Evolutionary conservation across 2,888 invertebrate species (phyloP).

Genomic region (Parapristionchus giblindavisi): DNA sequence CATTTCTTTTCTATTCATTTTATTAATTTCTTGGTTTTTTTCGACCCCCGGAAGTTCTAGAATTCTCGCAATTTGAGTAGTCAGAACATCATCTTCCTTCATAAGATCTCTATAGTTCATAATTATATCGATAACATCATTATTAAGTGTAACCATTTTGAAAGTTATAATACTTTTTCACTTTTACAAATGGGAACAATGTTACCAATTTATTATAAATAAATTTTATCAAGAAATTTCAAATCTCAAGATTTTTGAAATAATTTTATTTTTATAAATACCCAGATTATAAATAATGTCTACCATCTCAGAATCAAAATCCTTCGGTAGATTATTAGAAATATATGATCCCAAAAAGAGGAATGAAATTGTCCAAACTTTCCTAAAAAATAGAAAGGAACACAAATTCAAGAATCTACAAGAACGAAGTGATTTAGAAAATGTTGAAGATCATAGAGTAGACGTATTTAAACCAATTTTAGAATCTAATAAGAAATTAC

Average conservation of each 20-base stretch:
- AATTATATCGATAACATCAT: conserved; percentile 2
- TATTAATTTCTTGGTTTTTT: no score
- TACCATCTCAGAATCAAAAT: no score
- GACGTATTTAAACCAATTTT: conserved; percentile 55
- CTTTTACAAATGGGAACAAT: no score
- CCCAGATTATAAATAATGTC: no score
- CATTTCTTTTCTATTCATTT: conserved; percentile 1
- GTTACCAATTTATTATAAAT: no score
- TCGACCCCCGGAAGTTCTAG: not conserved
- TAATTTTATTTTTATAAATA: no score
- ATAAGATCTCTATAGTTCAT: not conserved
- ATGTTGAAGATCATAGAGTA: conserved; percentile 50
- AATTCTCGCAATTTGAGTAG: not conserved
- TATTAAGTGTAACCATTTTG: conserved; percentile 16
- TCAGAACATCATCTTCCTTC: conserved; percentile 9
- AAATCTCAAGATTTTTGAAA: no score
- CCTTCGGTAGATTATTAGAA: conserved; percentile 40
- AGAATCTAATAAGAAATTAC: conserved; percentile 53
- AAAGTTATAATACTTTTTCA: conserved; percentile 35
- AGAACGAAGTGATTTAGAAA: conserved; percentile 44
- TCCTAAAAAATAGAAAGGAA: conserved; percentile 47
- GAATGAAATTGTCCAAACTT: conserved; percentile 46
- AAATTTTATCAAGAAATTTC: conserved; percentile 36
- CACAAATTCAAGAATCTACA: conserved; percentile 47
- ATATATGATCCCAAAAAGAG: conserved; percentile 50